Percentiles rank a stretch among this genome's conserved stretches.
Evolutionary conservation across 2,113 vertebrate genomes (phyloP).

Genomic region (Gambusia holbrooki): DNA sequence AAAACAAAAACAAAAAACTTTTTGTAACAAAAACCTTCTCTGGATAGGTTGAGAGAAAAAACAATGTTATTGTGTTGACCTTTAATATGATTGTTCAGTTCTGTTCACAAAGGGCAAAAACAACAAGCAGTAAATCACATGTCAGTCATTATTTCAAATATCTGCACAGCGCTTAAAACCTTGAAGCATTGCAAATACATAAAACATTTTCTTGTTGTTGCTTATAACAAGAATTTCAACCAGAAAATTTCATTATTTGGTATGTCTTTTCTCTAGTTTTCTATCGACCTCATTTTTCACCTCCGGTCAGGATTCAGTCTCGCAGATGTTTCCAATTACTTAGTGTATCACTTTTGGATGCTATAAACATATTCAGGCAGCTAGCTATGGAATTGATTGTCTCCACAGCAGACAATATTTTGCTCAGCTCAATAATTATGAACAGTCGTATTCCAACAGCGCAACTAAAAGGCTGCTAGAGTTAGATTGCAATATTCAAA

Average conservation of each 20-base stretch:
- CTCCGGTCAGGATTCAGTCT: not conserved
- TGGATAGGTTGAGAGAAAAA: slow-evolving; percentile 44
- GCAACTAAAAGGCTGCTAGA: slow-evolving; percentile 26
- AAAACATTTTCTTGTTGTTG: not conserved
- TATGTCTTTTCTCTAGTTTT: not conserved
- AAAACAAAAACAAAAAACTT: not conserved
- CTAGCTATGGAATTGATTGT: slow-evolving; percentile 2
- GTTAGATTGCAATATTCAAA: slow-evolving; percentile 41
- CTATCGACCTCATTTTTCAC: slow-evolving; percentile 1
- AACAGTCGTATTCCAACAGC: slow-evolving; percentile 15
- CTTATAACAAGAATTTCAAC: slow-evolving; percentile 8
- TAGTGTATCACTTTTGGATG: slow-evolving; percentile 8
- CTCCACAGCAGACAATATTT: slow-evolving; percentile 9
- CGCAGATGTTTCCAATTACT: not conserved
- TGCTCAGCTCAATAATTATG: slow-evolving; percentile 22
- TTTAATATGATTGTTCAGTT: slow-evolving; percentile 70
- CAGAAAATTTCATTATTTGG: not conserved
- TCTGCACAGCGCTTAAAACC: slow-evolving; percentile 23
- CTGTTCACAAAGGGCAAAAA: slow-evolving; percentile 70
- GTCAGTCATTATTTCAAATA: slow-evolving; percentile 63
- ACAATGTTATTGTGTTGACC: slow-evolving; percentile 71
- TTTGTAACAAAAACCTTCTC: slow-evolving; percentile 43
- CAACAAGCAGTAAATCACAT: slow-evolving; percentile 69
- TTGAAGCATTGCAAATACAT: slow-evolving; percentile 19
- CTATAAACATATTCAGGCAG: not conserved